phyloP scores from a whole-genome alignment of 1,140 invertebrate genomes.

The Caenorhabditis inopinata region DNA sequence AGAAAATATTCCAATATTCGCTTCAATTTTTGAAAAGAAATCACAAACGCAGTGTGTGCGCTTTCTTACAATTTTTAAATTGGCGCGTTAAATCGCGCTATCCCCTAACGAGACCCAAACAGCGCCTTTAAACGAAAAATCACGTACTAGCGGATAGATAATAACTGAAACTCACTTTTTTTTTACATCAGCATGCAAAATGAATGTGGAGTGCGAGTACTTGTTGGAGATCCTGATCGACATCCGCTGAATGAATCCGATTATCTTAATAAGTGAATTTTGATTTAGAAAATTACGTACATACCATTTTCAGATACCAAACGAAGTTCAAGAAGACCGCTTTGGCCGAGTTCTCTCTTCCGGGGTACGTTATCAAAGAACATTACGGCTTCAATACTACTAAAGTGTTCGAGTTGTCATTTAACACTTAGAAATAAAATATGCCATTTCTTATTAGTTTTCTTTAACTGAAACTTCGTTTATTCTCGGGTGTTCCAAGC shows the following conservation, averaged over 20 bases:
- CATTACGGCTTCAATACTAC: slow-evolving; percentile 45
- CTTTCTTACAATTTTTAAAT: no score
- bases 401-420: slow-evolving; percentile 39
- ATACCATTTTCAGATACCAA: slow-evolving; percentile 28
- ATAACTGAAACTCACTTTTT: no score
- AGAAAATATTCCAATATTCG: no score
- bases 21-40: no score
- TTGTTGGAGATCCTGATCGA: slow-evolving; percentile 46
- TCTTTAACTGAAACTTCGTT: no score
- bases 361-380: slow-evolving; percentile 41
- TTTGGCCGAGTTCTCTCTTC: slow-evolving; percentile 34
- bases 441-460: no score
- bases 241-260: slow-evolving; percentile 37
- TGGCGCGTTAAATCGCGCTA: no score
- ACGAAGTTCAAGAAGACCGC: not conserved
- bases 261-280: not conserved
- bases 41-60: no score
- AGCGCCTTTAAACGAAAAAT: no score
- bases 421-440: not conserved
- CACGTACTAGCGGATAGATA: no score
- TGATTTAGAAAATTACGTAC: not conserved
- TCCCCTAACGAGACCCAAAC: no score
- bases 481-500: no score
- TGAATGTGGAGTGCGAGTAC: not conserved
- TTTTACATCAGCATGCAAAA: slow-evolving; percentile 8